These are phyloP conservation scores for Ptilodon capucinus DNA, from an alignment of 2,888 invertebrate species.

Conservation along the genomic window DNA sequence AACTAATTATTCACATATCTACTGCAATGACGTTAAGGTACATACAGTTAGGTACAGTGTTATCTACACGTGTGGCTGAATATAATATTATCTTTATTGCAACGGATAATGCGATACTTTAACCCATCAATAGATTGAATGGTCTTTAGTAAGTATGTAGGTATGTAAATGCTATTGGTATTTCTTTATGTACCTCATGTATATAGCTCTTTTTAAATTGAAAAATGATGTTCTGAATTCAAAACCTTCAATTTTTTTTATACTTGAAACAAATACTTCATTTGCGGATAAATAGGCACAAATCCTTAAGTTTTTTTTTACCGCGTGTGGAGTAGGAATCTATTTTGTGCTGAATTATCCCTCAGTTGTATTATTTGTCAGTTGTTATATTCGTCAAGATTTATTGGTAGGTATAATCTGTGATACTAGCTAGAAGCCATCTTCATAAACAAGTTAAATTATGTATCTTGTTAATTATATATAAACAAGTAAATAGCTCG, in stretches of 20 bases:
- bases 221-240: too few relatives aligned
- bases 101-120: constrained; percentile 28
- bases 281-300: too few relatives aligned
- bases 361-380: too few relatives aligned
- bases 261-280: too few relatives aligned
- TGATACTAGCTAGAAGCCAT: neutral
- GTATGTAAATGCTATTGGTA: neutral
- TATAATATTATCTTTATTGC: constrained; percentile 31
- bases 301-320: too few relatives aligned
- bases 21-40: neutral
- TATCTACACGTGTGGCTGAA: constrained; percentile 33
- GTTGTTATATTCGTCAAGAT: too few relatives aligned
- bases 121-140: constrained; percentile 27
- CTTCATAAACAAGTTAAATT: neutral
- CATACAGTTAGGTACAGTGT: constrained; percentile 8
- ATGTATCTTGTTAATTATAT: neutral
- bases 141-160: constrained; percentile 12
- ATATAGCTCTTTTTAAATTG: too few relatives aligned
- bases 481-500: neutral
- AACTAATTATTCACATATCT: neutral
- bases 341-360: too few relatives aligned
- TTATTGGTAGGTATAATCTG: neutral
- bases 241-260: too few relatives aligned
- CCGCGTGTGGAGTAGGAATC: too few relatives aligned
- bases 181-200: neutral